Evolutionary conservation across 2,888 invertebrate species (phyloP), one percentile per base, ranked within the genome.

Genomic region (Busseola fusca): DNA sequence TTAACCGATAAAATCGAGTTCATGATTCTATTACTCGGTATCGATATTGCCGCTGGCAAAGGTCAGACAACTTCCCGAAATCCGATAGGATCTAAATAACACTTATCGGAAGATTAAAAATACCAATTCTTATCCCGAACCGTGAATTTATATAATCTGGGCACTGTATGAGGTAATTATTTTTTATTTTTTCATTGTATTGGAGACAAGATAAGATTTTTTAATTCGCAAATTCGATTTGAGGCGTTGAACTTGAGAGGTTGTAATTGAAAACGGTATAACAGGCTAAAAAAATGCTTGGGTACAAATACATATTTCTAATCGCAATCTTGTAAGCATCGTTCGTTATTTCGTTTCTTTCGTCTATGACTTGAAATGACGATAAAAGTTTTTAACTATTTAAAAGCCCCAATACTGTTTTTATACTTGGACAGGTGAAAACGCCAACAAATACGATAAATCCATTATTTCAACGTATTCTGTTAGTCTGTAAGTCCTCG

Each of bases 1-100:
- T 80, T 80, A 80, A 63, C 67, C 54, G 66, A 69, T 80, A 79
- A 70, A 82, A 84, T 84, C 58, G 68, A 75, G 72, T 84, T 72
- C 80, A 84, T 72, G 75, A 82, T 79, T 83, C 69, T 72, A 79
- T 82, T 83, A 82, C 76, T 60, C 12, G 42, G 25, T 72, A 70
- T 78, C 72, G 57, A 69, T 42, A 81, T 78, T 52, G 71, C 82
- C 71, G 50, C 60, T 45, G 58, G 76, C 66, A 57, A 42, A 79
- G 85, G 70, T 74, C 83, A 79, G 56, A 18, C 58, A 21, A 65
- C 69, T 57, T 68, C 42, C 69, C 57, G 27, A 79, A 69, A 68
- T 45, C 21, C 76, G 83, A 83, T 83, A 80, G 54, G 30, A 83
- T 80, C 79, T 80, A 74, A 83, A 80, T 57, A 64, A 56, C 64